phyloP scores from a whole-genome alignment of 23 tunicate genomes.

The Diplosoma virens region DNA sequence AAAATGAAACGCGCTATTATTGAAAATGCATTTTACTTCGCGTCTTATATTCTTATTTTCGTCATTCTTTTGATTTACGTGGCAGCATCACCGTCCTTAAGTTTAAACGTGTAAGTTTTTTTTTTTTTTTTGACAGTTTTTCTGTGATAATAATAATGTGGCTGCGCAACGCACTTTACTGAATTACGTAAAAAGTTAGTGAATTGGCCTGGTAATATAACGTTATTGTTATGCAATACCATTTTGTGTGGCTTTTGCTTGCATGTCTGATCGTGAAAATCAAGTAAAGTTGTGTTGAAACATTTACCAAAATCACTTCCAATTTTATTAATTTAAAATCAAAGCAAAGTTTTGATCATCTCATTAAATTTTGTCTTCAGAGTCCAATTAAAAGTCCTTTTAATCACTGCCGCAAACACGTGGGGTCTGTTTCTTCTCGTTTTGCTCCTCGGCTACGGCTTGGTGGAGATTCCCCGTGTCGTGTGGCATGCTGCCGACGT shows the following conservation, averaged over 20 bases:
- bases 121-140: not conserved
- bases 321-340: too few species aligned
- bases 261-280: too few species aligned
- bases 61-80: slow-evolving; percentile 67
- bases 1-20: slow-evolving; percentile 84
- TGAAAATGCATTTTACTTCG: slow-evolving; percentile 88
- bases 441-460: slow-evolving; percentile 94
- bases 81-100: slow-evolving; percentile 38
- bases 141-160: not conserved
- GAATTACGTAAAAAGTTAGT: too few species aligned
- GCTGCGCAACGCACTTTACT: too few species aligned
- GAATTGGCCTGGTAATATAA: too few species aligned
- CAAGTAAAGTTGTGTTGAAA: too few species aligned
- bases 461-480: slow-evolving; percentile 97
- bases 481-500: slow-evolving; percentile 73
- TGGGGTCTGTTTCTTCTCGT: slow-evolving; percentile 98
- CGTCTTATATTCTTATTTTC: slow-evolving; percentile 74
- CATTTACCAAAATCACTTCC: too few species aligned
- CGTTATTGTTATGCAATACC: too few species aligned
- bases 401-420: slow-evolving; percentile 92
- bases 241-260: too few species aligned
- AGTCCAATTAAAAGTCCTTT: slow-evolving; percentile 59
- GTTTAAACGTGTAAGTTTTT: slow-evolving; percentile 37
- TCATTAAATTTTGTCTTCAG: slow-evolving; percentile 13
- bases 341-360: too few species aligned